Base-by-base conservation (phyloP, 2,888 invertebrate genomes). In the Cylindroiulus punctatus region DNA sequence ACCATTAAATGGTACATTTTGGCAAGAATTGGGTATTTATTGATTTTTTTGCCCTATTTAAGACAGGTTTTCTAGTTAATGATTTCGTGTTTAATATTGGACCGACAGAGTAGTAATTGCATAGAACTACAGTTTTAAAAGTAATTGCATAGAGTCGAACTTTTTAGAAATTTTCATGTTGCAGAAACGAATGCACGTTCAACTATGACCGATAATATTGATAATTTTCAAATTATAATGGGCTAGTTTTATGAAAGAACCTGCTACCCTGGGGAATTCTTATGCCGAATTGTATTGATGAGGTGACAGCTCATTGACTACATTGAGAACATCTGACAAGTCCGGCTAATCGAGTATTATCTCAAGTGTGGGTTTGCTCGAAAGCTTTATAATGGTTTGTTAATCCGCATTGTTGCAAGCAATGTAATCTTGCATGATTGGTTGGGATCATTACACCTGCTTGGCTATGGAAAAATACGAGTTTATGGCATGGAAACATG, bases 1-100 rank as follows among this genome's bases (percentile, higher is more conserved):
- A 22, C 22, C n/a, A 57, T n/a, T 57, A 57, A n/a, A 57, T 52
- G 19, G n/a, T 36, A 36, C n/a, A n/a, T 17, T n/a, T 57, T 5
- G 19, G 19, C n/a, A n/a, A 57, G 57, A 57, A 57, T n/a, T 57
- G 17, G 57, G n/a, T n/a, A 57, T 57, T 57, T 57, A 57, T 57
- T 22, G 57, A 57, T 57, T 57, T 57, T 57, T 57, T 57, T 57
- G 57, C 57, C n/a, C 57, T 19, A 57, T 57, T 57, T n/a, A 57
- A n/a, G 57, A 22, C 57, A 19, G 36, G 36, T 36, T 36, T 36
- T 2, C 36, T 36, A 36, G n/a, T 57, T 57, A 7, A 57, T 57
- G 57, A 57, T 57, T 57, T 57, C 22, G 19, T 57, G n/a, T 57
- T 57, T 57, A 57, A 57, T 57, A 57, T 57, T 57, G 57, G 57